phyloP scores from a whole-genome alignment of 2,113 vertebrate genomes.

The Lagenorhynchus albirostris region DNA sequence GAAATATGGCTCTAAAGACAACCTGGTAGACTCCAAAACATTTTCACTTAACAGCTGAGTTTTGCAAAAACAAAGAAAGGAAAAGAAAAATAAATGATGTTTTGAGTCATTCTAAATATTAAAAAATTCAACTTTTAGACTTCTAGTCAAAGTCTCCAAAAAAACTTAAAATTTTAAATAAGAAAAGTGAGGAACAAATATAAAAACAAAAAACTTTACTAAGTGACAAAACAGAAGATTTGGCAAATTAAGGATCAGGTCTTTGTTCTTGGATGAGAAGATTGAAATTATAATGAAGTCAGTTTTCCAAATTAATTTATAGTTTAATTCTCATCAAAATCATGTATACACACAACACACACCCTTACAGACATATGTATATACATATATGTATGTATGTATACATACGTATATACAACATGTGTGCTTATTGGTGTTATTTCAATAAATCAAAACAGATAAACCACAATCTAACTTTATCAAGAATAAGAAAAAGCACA shows the following conservation, averaged over 20 bases:
- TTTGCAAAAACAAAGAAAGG: background rate
- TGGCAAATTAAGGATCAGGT: background rate
- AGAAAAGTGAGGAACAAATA: background rate
- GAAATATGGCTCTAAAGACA: background rate
- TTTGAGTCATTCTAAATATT: background rate
- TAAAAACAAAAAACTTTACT: background rate
- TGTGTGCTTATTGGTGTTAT: background rate
- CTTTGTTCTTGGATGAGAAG: background rate
- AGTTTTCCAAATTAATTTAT: slow-evolving; percentile 30
- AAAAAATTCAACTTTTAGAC: background rate
- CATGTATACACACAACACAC: background rate
- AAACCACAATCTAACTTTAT: background rate
- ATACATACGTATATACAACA: background rate
- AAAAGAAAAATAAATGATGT: background rate
- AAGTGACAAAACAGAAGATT: background rate
- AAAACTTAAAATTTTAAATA: background rate
- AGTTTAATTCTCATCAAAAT: background rate
- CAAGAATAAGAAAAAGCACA: background rate
- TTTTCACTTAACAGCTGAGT: background rate
- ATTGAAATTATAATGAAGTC: background rate
- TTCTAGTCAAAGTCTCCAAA: background rate
- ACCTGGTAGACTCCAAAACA: background rate
- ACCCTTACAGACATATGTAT: background rate
- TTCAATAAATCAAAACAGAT: slow-evolving; percentile 5
- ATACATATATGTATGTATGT: background rate